Conservation (phyloP, 2,888 invertebrate species). For the Cerceris rybyensis region DNA sequence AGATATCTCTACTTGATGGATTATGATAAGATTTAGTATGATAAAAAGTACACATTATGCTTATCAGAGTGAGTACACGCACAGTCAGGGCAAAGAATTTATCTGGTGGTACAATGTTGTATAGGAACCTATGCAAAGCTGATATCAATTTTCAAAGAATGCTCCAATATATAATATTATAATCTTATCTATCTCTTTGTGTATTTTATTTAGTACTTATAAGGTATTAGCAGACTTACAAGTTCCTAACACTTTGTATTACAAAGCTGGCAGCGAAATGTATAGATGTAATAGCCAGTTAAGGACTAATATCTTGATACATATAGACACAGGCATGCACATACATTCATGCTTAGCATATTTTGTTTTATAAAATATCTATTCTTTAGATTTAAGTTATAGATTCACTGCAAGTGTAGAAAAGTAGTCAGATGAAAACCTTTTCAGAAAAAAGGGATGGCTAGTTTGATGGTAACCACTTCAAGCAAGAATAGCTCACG, state of each 20-base stretch:
- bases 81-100: background rate
- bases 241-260: background rate
- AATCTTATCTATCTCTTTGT: slow-evolving; percentile 7
- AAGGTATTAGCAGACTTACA: slow-evolving; percentile 1
- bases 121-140: background rate
- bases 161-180: background rate
- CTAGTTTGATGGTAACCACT: slow-evolving; percentile 78
- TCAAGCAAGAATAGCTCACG: slow-evolving; percentile 80
- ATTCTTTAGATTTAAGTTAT: slow-evolving; percentile 15
- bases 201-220: background rate
- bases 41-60: slow-evolving; percentile 11
- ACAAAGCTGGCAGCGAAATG: background rate
- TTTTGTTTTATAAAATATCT: background rate
- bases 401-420: slow-evolving; percentile 55
- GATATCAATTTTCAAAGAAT: background rate
- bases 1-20: slow-evolving; percentile 1
- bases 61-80: background rate
- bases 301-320: background rate
- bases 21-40: slow-evolving; percentile 20
- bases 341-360: background rate
- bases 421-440: slow-evolving; percentile 49
- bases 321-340: background rate
- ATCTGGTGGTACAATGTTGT: background rate
- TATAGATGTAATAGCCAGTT: background rate
- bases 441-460: slow-evolving; percentile 75